A percentile compares a stretch with the other conserved stretches of the same genome.
These are phyloP conservation scores for Xyrauchen texanus DNA, from an alignment of 2,113 vertebrate species.

Conservation along the genomic window DNA sequence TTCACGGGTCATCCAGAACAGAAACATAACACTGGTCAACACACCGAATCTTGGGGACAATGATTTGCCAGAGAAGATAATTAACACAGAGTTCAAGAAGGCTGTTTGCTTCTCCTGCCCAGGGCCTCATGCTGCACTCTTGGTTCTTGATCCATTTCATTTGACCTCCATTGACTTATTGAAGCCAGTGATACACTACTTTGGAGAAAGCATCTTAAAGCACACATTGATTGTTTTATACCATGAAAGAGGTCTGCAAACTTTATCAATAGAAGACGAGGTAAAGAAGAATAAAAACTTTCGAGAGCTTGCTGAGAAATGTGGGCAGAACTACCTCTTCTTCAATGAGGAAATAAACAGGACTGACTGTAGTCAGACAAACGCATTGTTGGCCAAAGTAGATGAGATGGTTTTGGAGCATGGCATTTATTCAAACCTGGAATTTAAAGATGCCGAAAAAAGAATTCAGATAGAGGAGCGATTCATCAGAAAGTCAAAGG, in stretches of 20 bases:
- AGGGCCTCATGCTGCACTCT: constrained; percentile 41
- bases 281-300: constrained; percentile 34
- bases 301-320: constrained; percentile 45
- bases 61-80: not conserved
- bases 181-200: constrained; percentile 33
- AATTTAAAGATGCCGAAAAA: constrained; percentile 45
- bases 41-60: constrained; percentile 32
- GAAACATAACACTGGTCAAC: constrained; percentile 27
- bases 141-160: constrained; percentile 13
- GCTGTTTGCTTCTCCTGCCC: constrained; percentile 53
- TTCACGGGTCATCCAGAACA: not conserved
- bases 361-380: not conserved
- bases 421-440: constrained; percentile 20
- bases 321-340: constrained; percentile 40
- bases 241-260: not conserved
- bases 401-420: constrained; percentile 36
- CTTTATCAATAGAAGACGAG: not conserved
- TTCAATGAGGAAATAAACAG: constrained; percentile 19
- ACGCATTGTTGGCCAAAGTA: constrained; percentile 28
- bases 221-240: constrained; percentile 51
- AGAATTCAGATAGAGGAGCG: constrained; percentile 39
- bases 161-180: not conserved
- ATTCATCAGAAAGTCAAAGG: constrained; percentile 18
- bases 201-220: constrained; percentile 42
- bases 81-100: constrained; percentile 43